Evolutionary conservation across 2,888 invertebrate species (phyloP), one percentile per base, ranked within the genome.

Genomic region (Sturmia bella): DNA sequence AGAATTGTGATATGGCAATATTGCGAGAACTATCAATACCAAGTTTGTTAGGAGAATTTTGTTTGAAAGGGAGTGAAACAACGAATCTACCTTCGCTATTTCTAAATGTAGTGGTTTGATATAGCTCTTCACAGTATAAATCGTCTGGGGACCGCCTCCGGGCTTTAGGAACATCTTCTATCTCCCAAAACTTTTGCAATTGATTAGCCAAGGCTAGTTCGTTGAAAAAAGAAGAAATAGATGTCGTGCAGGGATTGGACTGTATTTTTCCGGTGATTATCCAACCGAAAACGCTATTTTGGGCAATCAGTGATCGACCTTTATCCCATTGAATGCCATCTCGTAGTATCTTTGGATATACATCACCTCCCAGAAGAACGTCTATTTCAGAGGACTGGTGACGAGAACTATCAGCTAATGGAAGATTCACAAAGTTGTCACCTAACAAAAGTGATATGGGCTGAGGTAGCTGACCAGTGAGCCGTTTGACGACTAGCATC

Each of bases 231-330:
- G 48, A 66, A 0, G 12, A 1, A 0, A 74, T 37, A 0, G 37
- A 7, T 0, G 1, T 15, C 0, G 5, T 24, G n/a, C 1, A n/a
- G 5, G 17, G 13, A 2, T 3, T 52, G 4, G 17, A n/a, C 0
- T 11, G 3, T 0, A 50, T 3, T 0, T 45, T 41, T 1, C 59
- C 75, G 0, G 75, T 75, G 2, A 75, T 3, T 3, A 61, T 52
- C 68, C 75, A 75, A 1, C 52, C 59, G 12, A 68, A 61, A 1
- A 68, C 68, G 0, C 66, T 68, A 2, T 17, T 17, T 17, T 75
- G 75, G 11, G 59, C 68, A 2, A 68, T n/a, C 7, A 68, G 15
- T 3, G 39, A 57, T n/a, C 32, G 48, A 0, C 6, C 0, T 1
- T 2, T 2, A 12, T 37, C 24, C 32, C 27, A 50, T 3, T 41